Conservation (phyloP, 1,140 invertebrate genomes). For the Drosophila setifemur region DNA sequence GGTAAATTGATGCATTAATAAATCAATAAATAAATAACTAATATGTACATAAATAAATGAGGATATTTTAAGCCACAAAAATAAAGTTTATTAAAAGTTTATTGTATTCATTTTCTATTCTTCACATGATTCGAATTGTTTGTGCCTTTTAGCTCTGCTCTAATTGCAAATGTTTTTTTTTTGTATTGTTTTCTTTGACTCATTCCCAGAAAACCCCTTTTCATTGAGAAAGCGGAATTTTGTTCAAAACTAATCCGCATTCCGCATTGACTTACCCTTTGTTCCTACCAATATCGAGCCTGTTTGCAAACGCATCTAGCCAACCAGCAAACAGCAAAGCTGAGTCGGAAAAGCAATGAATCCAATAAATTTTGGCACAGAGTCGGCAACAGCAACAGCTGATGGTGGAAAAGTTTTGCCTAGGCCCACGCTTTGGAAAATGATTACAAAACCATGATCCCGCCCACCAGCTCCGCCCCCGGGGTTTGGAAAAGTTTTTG, state of each 20-base stretch:
- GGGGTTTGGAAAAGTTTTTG: slow-evolving; percentile 36
- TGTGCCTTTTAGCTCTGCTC: too few relatives aligned
- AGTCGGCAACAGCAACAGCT: slow-evolving; percentile 44
- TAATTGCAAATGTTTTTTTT: too few relatives aligned
- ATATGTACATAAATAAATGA: too few relatives aligned
- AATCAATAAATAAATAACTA: too few relatives aligned
- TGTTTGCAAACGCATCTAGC: not conserved
- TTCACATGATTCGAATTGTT: too few relatives aligned
- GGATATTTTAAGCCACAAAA: too few relatives aligned
- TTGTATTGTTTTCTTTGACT: not conserved
- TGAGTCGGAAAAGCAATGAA: slow-evolving; percentile 39
- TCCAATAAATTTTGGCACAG: slow-evolving; percentile 56
- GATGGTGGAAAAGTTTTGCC: slow-evolving; percentile 53
- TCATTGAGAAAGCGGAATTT: not conserved
- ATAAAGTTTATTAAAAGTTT: too few relatives aligned
- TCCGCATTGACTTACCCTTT: slow-evolving; percentile 8
- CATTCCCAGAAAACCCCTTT: not conserved
- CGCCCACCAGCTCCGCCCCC: slow-evolving; percentile 2
- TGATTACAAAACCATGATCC: slow-evolving; percentile 58
- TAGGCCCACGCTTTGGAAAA: slow-evolving; percentile 35
- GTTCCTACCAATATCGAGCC: slow-evolving; percentile 30
- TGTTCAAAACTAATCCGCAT: slow-evolving; percentile 25
- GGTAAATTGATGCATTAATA: too few relatives aligned
- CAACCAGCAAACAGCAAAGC: not conserved
- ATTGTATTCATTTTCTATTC: too few relatives aligned